phyloP scores from a whole-genome alignment of 2,888 invertebrate genomes.

The Oligia fasciuncula region DNA sequence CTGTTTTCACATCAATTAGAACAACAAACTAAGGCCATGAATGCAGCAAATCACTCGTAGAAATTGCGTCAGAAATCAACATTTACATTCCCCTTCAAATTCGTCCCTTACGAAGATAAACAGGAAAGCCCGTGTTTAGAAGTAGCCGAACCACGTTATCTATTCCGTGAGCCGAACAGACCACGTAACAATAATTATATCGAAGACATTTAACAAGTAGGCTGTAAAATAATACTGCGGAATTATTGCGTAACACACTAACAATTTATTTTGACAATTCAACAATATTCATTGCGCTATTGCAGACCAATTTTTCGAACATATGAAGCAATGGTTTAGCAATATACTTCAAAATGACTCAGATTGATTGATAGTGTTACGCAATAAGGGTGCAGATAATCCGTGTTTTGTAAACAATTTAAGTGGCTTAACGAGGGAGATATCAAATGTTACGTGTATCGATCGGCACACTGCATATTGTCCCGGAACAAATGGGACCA shows the following conservation, averaged over 20 bases:
- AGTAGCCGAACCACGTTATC: background rate
- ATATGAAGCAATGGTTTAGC: background rate
- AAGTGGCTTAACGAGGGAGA: slow-evolving; percentile 52
- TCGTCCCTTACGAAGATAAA: slow-evolving; percentile 31
- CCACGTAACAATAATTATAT: slow-evolving; percentile 44
- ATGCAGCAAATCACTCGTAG: slow-evolving; percentile 32
- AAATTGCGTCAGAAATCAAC: slow-evolving; percentile 49
- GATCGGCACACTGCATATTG: slow-evolving; percentile 48
- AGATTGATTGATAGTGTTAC: background rate
- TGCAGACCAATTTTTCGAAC: background rate
- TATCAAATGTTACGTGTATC: slow-evolving; percentile 55
- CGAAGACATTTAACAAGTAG: slow-evolving; percentile 40
- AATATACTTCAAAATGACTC: background rate
- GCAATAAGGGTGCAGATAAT: slow-evolving; percentile 27
- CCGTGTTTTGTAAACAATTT: slow-evolving; percentile 54
- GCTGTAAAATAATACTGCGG: slow-evolving; percentile 10
- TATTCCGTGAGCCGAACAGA: background rate
- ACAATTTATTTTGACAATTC: background rate
- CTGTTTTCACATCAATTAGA: slow-evolving; percentile 24
- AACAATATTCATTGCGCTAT: too few species aligned
- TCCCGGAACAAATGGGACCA: slow-evolving; percentile 28
- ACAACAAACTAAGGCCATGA: slow-evolving; percentile 28
- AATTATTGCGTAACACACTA: background rate
- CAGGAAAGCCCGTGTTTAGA: slow-evolving; percentile 10
- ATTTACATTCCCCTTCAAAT: slow-evolving; percentile 51